A percentile compares a stretch with the other conserved stretches of the same genome.
Conservation (phyloP, 1,140 invertebrate species). For the Cheumatopsyche charites region DNA sequence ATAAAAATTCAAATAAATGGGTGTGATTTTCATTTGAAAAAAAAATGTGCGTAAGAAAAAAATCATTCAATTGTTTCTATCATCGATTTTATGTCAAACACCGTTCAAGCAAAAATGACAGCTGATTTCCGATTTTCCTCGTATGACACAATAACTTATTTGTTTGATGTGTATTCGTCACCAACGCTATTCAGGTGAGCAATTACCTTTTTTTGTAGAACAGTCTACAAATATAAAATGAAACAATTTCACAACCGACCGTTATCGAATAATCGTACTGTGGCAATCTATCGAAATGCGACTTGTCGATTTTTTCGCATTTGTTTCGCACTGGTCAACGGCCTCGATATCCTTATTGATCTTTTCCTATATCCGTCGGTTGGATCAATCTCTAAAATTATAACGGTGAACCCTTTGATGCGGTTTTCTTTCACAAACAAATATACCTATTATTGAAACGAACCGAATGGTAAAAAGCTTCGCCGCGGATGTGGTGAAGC, state of each 20-base stretch:
- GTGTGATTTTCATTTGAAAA: no score
- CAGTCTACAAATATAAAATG: no score
- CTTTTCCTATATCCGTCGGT: constrained; percentile 4
- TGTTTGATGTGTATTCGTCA: constrained; percentile 6
- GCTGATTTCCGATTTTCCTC: constrained; percentile 8
- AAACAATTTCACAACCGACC: no score
- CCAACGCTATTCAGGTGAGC: neutral
- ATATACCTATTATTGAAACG: neutral
- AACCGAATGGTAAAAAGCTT: neutral
- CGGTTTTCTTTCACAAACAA: constrained; percentile 13
- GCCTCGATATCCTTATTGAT: no score
- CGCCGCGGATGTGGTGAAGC: constrained; percentile 20
- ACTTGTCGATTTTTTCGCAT: no score
- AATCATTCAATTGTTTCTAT: no score
- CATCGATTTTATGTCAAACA: no score
- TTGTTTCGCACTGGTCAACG: no score
- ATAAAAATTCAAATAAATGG: no score
- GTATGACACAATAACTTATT: constrained; percentile 2
- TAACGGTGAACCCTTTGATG: constrained; percentile 4
- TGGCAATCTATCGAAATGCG: no score
- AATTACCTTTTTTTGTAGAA: neutral
- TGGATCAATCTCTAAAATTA: neutral
- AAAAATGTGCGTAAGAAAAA: no score
- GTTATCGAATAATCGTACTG: no score
- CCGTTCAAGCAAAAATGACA: constrained; percentile 7